Evolutionary conservation across 2,797 vertebrate species (phyloP).

Genomic region (Megalops cyprinoides): DNA sequence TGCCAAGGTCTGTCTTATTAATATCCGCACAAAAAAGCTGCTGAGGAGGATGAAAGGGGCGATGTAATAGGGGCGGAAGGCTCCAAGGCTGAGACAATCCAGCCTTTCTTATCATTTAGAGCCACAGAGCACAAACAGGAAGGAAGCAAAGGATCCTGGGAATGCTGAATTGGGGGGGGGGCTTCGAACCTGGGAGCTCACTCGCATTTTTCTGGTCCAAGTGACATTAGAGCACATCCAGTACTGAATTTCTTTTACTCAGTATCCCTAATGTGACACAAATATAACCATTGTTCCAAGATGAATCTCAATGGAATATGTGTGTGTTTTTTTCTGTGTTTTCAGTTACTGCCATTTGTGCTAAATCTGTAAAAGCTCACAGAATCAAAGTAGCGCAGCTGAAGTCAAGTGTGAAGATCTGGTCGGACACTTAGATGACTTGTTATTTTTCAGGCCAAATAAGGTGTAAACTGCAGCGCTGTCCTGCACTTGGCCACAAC

Average conservation of each 20-base stretch:
- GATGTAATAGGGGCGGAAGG: conserved; percentile 43
- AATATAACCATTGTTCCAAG: neutral
- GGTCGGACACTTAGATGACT: conserved; percentile 41
- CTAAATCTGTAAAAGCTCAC: neutral
- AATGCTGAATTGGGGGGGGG: neutral
- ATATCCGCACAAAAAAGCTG: neutral
- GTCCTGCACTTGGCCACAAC: neutral
- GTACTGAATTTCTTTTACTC: neutral
- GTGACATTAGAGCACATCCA: neutral
- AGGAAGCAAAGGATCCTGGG: conserved; percentile 47
- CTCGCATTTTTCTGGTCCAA: neutral
- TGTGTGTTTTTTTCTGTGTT: neutral
- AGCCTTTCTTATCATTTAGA: conserved; percentile 62
- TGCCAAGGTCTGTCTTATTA: conserved; percentile 2
- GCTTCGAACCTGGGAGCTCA: neutral
- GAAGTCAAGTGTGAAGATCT: conserved; percentile 45
- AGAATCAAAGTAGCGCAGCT: conserved; percentile 35
- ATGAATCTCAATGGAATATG: neutral
- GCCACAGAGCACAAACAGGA: conserved; percentile 52
- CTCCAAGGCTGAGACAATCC: conserved; percentile 63
- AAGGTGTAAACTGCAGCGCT: conserved; percentile 46
- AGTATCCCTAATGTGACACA: neutral
- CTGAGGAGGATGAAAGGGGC: neutral
- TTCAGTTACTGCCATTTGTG: neutral
- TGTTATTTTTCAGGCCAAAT: conserved; percentile 59